phyloP scores from a whole-genome alignment of 2,888 invertebrate species.

The Tiphia femorata region DNA sequence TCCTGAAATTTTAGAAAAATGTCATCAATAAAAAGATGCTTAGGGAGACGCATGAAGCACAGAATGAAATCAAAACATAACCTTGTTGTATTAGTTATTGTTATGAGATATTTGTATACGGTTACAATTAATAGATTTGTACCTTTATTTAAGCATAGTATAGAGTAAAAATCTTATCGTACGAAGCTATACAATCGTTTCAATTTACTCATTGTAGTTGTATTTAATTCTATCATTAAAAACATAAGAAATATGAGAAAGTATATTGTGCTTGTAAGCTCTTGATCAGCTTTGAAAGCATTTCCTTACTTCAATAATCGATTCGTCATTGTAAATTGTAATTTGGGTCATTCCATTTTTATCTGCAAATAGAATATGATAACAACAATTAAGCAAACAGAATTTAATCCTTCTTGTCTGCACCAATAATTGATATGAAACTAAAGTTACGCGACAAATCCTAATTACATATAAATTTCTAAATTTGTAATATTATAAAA shows the following conservation, averaged over 20 bases:
- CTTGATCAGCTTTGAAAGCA: no score
- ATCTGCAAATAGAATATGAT: neutral
- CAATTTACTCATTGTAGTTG: no score
- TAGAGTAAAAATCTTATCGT: neutral
- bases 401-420: neutral
- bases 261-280: no score
- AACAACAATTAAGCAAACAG: no score
- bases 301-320: no score
- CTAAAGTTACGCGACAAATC: neutral
- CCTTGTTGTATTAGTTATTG: slow-evolving; percentile 30
- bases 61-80: slow-evolving; percentile 35
- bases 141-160: slow-evolving; percentile 3
- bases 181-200: no score
- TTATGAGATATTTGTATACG: slow-evolving; percentile 18
- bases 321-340: no score
- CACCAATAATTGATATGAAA: neutral
- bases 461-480: neutral
- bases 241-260: no score
- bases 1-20: slow-evolving; percentile 9
- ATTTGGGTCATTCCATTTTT: no score
- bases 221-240: no score
- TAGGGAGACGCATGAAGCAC: neutral
- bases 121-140: neutral
- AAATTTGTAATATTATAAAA: neutral
- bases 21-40: slow-evolving; percentile 4